phyloP scores from a whole-genome alignment of 2,113 vertebrate species.

The Sula dactylatra region DNA sequence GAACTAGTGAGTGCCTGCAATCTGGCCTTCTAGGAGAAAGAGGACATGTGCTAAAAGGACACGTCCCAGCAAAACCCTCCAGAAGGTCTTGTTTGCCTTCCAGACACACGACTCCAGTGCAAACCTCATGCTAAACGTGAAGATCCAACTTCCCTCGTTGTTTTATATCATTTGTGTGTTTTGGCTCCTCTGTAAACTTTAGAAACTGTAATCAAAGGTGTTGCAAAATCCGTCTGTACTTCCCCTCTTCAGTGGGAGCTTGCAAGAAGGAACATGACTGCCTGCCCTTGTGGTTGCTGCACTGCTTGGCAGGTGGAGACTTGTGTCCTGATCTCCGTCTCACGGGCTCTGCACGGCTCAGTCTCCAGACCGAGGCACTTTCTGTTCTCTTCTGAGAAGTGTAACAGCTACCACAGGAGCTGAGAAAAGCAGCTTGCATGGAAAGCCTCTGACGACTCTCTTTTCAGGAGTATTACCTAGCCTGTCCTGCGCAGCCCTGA shows the following conservation, averaged over 20 bases:
- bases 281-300: neutral
- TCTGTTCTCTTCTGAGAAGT: neutral
- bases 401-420: neutral
- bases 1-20: neutral
- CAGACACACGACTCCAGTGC: accelerated
- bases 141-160: neutral
- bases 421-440: neutral
- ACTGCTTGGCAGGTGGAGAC: neutral
- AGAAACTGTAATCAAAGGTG: neutral
- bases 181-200: neutral
- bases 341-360: accelerated
- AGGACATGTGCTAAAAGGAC: neutral
- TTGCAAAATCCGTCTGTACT: neutral
- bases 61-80: neutral
- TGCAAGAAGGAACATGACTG: neutral
- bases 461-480: neutral
- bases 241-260: neutral
- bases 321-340: neutral
- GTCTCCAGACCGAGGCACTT: neutral
- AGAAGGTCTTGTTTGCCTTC: neutral
- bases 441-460: neutral
- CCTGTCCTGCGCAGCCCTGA: neutral
- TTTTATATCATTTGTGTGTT: neutral
- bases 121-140: neutral
- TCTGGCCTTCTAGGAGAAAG: neutral